These are phyloP conservation scores for Thaumatotibia leucotreta DNA, from an alignment of 1,140 invertebrate genomes.

Conservation along the genomic window DNA sequence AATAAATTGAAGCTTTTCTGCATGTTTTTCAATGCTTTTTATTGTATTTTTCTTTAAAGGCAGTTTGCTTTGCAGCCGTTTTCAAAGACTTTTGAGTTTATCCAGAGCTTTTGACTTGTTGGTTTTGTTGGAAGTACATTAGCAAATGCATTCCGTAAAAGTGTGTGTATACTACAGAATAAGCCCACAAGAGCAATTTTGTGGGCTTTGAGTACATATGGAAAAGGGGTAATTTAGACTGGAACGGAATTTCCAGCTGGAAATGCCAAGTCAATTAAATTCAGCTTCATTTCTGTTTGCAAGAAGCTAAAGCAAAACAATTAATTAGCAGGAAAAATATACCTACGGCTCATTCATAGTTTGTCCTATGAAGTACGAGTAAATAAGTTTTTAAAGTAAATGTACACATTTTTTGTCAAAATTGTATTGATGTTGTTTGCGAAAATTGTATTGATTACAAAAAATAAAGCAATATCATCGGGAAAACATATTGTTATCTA, in stretches of 20 bases:
- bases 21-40: background rate
- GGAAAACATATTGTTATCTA: too few species aligned
- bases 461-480: too few species aligned
- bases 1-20: background rate
- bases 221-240: background rate
- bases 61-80: background rate
- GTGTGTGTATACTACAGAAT: background rate
- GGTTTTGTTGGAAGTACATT: background rate
- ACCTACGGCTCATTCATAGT: too few species aligned
- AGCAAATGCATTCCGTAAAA: conserved; percentile 2
- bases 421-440: too few species aligned
- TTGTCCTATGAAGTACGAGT: too few species aligned
- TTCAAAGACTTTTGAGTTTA: background rate
- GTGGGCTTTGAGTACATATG: background rate
- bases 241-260: background rate
- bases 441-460: too few species aligned
- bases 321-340: too few species aligned
- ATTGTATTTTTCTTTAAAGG: background rate
- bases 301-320: too few species aligned
- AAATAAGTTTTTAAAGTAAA: too few species aligned
- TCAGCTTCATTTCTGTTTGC: too few species aligned
- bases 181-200: background rate
- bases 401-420: too few species aligned
- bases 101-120: background rate
- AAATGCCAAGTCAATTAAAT: too few species aligned